Evolutionary conservation across 2,113 vertebrate species (phyloP).

Genomic region (Anthoscopus minutus): DNA sequence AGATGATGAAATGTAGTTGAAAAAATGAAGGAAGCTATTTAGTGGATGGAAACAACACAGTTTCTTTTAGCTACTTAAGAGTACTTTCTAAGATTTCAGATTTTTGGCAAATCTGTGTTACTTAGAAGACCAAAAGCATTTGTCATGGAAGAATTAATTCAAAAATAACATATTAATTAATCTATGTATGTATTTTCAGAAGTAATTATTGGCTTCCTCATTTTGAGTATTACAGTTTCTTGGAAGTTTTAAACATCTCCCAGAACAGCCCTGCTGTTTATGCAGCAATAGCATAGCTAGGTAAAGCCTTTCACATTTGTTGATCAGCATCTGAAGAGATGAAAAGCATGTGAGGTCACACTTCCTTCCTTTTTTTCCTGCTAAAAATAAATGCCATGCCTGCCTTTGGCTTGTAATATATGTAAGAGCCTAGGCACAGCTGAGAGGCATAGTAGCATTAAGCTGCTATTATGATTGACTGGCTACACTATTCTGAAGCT

Average conservation of each 20-base stretch:
- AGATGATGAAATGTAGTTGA: not conserved
- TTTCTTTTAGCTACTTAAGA: not conserved
- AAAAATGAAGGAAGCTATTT: not conserved
- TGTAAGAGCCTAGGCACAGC: not conserved
- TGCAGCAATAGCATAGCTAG: not conserved
- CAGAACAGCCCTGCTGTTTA: not conserved
- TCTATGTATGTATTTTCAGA: not conserved
- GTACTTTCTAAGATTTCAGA: not conserved
- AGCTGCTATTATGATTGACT: not conserved
- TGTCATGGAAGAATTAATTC: not conserved
- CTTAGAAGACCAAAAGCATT: not conserved
- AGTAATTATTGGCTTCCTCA: not conserved
- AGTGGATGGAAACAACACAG: not conserved
- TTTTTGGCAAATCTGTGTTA: not conserved
- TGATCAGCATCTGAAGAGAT: not conserved
- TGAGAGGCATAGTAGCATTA: not conserved
- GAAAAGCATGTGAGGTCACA: slow-evolving; percentile 15
- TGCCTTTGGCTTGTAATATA: not conserved
- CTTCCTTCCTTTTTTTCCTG: not conserved
- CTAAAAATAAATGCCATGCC: not conserved
- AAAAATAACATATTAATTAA: not conserved
- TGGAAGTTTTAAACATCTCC: not conserved
- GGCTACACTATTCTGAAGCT: not conserved
- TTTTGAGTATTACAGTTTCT: not conserved
- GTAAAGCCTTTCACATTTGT: not conserved